Base-by-base conservation (phyloP, 2,888 invertebrate species). In the Tridacna gigas region DNA sequence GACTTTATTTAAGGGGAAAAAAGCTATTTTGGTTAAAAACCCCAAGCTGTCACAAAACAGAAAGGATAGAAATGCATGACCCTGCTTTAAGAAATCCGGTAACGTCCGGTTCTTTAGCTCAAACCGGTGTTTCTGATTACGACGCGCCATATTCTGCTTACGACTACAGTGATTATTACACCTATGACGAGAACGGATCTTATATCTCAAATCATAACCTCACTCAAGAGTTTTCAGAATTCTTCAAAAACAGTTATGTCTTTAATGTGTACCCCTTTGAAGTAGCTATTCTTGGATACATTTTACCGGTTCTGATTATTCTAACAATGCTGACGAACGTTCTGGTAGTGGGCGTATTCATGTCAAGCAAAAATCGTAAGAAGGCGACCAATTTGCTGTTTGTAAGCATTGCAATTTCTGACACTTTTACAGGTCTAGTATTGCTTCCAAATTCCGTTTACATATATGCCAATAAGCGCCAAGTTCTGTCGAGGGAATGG, bases 391-490 rank as follows among this genome's bases (percentile, higher is more conserved):
- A 77, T 73, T 18, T 86, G n/a, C 25, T 83, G 56, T 86, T 83
- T 56, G 69, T 83, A 51, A 81, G 83, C n/a, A 86, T 86, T 13
- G 83, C 86, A 1, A 51, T 86, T 25, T 79, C 86, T 13, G 86
- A 86, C 47, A 83, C 86, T 0, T 61, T 86, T 75, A 79, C 86
- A 0, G 83, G 86, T 0, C 5, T 86, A 3, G 48, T 73, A 0
- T 65, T 85, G 18, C 15, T 87, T 15, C 87, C 87, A 11, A 85
- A 85, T 47, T 79, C 83, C n/a, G 15, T 85, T 22, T 66, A 77
- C 13, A 82, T 88, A 13, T 88, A 83, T 51, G 71, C 75, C 7
- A 12, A 25, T 1, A 66, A 71, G 45, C 67, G 74, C 15, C 63
- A 77, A 0, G 4, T 60, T 0, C 37, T 84, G 7, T 69, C 82